phyloP scores from a whole-genome alignment of 64 coral and sea anemone genomes.

The Hydrozoanthus tunicans region DNA sequence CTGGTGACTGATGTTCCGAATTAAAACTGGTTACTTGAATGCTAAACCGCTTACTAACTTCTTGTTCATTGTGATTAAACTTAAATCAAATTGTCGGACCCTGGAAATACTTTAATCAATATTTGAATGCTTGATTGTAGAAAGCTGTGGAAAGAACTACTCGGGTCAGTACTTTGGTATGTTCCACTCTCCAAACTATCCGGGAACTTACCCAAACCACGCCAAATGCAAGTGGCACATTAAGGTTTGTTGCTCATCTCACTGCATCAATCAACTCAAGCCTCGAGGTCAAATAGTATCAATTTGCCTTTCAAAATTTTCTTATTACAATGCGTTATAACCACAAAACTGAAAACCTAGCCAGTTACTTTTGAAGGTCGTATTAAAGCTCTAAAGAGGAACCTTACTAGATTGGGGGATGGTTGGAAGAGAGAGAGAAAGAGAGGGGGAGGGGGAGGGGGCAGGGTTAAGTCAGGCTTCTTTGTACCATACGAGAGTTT shows the following conservation, averaged over 20 bases:
- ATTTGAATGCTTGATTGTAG: not conserved
- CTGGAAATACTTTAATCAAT: not conserved
- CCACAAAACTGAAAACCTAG: no score
- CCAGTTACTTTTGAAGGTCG: no score
- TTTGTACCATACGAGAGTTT: no score
- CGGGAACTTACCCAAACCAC: constrained; percentile 60
- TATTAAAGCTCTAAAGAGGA: no score
- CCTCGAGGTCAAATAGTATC: no score
- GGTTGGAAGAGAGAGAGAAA: no score
- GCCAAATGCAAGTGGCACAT: constrained; percentile 82
- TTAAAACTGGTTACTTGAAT: no score
- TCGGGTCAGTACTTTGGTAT: constrained; percentile 56
- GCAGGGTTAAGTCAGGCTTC: no score
- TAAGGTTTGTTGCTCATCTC: constrained; percentile 34
- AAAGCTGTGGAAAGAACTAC: constrained; percentile 65
- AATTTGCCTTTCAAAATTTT: not conserved
- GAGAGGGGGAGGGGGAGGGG: no score
- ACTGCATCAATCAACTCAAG: not conserved
- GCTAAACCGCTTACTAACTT: not conserved
- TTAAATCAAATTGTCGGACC: not conserved
- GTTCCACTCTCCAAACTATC: constrained; percentile 72
- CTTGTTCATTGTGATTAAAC: not conserved
- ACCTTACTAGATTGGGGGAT: no score
- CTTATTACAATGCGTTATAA: not conserved
- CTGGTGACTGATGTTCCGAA: no score